These are phyloP conservation scores for Drosophila cyrtoloma DNA, from an alignment of 2,888 invertebrate species.

Conservation along the genomic window DNA sequence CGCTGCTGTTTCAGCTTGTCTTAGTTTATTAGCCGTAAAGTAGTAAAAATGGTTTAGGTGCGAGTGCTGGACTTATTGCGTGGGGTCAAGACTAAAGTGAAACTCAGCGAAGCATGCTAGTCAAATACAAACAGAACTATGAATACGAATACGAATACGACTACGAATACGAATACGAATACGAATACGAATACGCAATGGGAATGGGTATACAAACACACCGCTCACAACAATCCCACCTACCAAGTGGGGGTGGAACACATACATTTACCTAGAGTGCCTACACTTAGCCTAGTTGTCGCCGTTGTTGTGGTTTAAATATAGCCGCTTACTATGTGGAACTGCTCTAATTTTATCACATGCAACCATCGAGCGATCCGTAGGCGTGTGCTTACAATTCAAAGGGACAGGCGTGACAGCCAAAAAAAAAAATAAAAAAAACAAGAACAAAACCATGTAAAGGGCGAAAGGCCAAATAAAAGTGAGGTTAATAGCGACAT, in stretches of 20 bases:
- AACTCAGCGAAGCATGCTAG: constrained; percentile 65
- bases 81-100: constrained; percentile 76
- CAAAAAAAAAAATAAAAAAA: neutral
- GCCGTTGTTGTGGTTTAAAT: constrained; percentile 47
- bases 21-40: constrained; percentile 74
- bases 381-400: constrained; percentile 46
- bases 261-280: constrained; percentile 24
- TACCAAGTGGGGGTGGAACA: constrained; percentile 19
- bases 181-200: neutral
- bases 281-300: constrained; percentile 64
- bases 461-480: constrained; percentile 20
- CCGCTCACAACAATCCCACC: constrained; percentile 34
- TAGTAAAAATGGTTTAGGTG: constrained; percentile 55
- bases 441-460: constrained; percentile 6
- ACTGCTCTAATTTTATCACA: constrained; percentile 76
- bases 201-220: constrained; percentile 1
- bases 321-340: constrained; percentile 41
- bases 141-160: constrained; percentile 8
- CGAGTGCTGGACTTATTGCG: constrained; percentile 45
- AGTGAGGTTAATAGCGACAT: constrained; percentile 35
- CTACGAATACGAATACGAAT: constrained; percentile 10
- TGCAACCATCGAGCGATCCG: constrained; percentile 67
- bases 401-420: constrained; percentile 32
- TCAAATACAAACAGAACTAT: constrained; percentile 37
- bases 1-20: constrained; percentile 22